phyloP scores from a whole-genome alignment of 2,797 vertebrate genomes.

The Brachymystax lenok region DNA sequence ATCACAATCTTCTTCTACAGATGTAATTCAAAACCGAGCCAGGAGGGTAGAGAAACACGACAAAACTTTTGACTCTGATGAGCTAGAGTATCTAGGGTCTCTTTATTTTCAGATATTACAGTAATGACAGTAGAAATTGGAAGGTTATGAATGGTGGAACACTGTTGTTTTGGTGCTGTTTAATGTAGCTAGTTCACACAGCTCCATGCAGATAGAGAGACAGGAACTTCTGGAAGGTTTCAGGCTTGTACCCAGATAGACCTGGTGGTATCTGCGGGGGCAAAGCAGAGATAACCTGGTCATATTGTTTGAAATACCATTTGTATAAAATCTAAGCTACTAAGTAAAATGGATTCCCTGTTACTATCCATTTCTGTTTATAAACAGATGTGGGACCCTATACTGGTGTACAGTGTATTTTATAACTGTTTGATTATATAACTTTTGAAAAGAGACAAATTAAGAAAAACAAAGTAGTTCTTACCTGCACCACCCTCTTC shows the following conservation, averaged over 20 bases:
- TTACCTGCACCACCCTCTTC: conserved; percentile 83
- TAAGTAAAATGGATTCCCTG: too few relatives aligned
- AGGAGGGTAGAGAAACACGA: neutral
- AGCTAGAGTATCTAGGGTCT: neutral
- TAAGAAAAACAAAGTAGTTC: neutral
- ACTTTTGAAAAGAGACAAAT: neutral
- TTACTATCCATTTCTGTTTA: too few relatives aligned
- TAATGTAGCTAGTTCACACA: conserved; percentile 60
- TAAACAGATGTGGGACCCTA: too few relatives aligned
- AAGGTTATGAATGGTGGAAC: neutral
- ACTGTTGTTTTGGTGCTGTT: neutral
- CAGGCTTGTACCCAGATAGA: conserved; percentile 84
- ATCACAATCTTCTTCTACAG: neutral
- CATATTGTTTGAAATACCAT: too few relatives aligned
- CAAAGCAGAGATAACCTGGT: neutral
- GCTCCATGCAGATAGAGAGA: conserved; percentile 88
- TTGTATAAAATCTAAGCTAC: too few relatives aligned
- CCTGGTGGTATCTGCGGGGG: conserved; percentile 85
- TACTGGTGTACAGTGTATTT: too few relatives aligned
- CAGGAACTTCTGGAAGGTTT: conserved; percentile 92
- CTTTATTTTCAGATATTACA: neutral
- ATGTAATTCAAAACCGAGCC: neutral
- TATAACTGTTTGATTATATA: too few relatives aligned
- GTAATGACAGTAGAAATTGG: neutral
- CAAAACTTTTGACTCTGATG: neutral